A percentile compares a stretch with the other conserved stretches of the same genome.
phyloP scores from a whole-genome alignment of 2,797 vertebrate species.

The Emydoidea blandingii region DNA sequence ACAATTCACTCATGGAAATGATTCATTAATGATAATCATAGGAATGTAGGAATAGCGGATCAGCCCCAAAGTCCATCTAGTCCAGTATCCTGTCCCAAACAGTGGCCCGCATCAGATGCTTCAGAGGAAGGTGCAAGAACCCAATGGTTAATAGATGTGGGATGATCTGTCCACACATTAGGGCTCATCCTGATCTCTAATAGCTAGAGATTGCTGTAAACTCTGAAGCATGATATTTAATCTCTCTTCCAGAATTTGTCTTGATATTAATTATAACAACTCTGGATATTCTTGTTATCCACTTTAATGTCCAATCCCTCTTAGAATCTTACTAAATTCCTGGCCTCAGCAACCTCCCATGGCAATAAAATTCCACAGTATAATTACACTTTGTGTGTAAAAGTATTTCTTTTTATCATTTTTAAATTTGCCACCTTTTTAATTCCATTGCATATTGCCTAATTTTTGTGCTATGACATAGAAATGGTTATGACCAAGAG shows the following conservation, averaged over 20 bases:
- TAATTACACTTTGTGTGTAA: not conserved
- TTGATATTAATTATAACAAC: not conserved
- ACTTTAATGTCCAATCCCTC: not conserved
- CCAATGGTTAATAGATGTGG: not conserved
- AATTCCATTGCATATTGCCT: not conserved
- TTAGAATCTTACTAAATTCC: not conserved
- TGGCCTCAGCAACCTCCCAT: not conserved
- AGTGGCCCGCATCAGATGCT: too few species aligned
- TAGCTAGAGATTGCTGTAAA: not conserved
- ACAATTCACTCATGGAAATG: not conserved
- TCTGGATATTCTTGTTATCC: not conserved
- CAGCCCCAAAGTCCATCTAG: not conserved
- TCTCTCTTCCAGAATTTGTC: not conserved
- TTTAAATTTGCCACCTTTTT: constrained; percentile 7
- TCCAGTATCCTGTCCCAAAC: not conserved
- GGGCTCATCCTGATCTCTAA: not conserved
- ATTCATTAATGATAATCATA: not conserved
- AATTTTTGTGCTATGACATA: not conserved
- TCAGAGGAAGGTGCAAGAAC: not conserved
- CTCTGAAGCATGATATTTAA: not conserved
- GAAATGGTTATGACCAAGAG: not conserved
- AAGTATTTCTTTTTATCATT: not conserved
- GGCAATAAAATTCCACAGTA: not conserved
- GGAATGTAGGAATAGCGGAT: not conserved
- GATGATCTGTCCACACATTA: not conserved